Base-by-base conservation (phyloP, 2,797 vertebrate species). In the Siniperca obscura region DNA sequence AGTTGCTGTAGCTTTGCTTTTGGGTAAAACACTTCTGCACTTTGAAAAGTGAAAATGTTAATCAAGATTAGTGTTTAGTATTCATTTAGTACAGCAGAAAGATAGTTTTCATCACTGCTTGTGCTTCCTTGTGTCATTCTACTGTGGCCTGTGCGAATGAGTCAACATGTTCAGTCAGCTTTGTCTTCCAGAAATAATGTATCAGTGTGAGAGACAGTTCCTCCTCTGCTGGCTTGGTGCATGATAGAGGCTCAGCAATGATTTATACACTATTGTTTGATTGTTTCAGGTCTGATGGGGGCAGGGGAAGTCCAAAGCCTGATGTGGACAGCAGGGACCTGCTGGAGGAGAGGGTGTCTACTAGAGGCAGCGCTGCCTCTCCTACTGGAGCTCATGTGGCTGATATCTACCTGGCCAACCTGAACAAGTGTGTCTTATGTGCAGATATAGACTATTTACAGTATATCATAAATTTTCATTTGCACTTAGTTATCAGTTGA, bases 331-430 rank as follows among this genome's bases (percentile, higher is more conserved):
- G 89, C 87, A 91, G 90, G 84, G 93, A 94, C 59, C 90, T 89
- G 82, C 95, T 95, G 40, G 98, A 97, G 90, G 98, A 98, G 84
- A 97, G 97, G 53, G 96, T 99, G 93, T 97, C 97, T 36, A 96
- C 97, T 22, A 93, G 98, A 94, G 96, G 96, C 82, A 97, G 96
- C 65, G 96, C 97, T 84, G 96, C 97, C 82, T 99, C 98, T 80
- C 97, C 98, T 0, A 97, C 96, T 9, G 98, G 98, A 87, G 96
- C 97, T 69, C 98, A 99, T 70, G 98, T 99, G 78, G 98, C 98
- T 7, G 98, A 99, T 74, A 97, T 99, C 93, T 99, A 99, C 94
- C 96, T 99, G 89, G 98, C 98, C 83, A 99, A 99, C 95, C 97
- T 99, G 82, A 99, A 98, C 96, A 99, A 99, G 98, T 99, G 96